phyloP scores from a whole-genome alignment of 2,888 invertebrate species.

The Aspidapion aeneum region DNA sequence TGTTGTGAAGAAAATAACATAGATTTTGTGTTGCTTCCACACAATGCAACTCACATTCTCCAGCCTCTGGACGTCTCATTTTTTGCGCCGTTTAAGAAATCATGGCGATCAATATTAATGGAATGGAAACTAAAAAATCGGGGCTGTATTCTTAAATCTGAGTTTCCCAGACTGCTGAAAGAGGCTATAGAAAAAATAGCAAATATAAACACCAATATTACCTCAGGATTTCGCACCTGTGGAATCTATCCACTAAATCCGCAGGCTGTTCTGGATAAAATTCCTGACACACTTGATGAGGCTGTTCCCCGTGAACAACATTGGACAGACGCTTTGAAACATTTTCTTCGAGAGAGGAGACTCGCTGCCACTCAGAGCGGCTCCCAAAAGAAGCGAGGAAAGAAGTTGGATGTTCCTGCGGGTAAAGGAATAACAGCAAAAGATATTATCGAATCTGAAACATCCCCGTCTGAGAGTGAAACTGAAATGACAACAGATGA shows the following conservation, averaged over 20 bases:
- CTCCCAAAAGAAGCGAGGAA: slow-evolving; percentile 1
- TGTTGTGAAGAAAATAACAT: slow-evolving; percentile 17
- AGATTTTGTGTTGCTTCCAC: slow-evolving; percentile 20
- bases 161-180: slow-evolving; percentile 14
- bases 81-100: slow-evolving; percentile 18
- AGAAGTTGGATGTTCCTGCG: neutral
- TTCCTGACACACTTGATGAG: slow-evolving; percentile 4
- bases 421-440: slow-evolving; percentile 1
- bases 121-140: slow-evolving; percentile 16
- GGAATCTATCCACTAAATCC: slow-evolving; percentile 11
- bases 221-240: slow-evolving; percentile 11
- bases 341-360: neutral
- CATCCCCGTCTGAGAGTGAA: neutral
- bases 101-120: slow-evolving; percentile 13
- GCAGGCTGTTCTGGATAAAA: slow-evolving; percentile 9
- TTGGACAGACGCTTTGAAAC: neutral
- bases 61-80: slow-evolving; percentile 21
- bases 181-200: slow-evolving; percentile 11
- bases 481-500: neutral
- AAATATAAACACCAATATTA: slow-evolving; percentile 8
- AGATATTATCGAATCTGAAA: too few species aligned
- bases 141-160: slow-evolving; percentile 10
- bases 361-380: neutral
- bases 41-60: slow-evolving; percentile 17
- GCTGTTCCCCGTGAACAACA: neutral